Evolutionary conservation across 2,888 invertebrate species (phyloP), one percentile per base, ranked within the genome.

Genomic region (Erebia ligea): DNA sequence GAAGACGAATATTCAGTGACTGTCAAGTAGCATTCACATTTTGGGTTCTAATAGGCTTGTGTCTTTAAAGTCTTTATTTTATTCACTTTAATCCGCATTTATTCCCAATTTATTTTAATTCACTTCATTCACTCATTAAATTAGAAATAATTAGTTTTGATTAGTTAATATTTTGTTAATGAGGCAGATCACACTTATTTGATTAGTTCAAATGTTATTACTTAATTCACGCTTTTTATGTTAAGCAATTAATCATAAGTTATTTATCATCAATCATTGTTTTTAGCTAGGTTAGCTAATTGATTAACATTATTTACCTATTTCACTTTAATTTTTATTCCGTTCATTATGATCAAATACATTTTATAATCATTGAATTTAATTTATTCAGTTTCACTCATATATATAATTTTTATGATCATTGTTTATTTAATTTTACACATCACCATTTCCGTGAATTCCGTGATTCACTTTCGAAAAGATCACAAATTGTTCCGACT

Each of bases 381-480:
- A 34, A 34, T 34, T 34, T 6, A 34, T 34, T 34, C 6, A 34
- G 34, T 34, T 34, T 34, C 34, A 6, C 6, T 34, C 34, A 34
- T 34, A 34, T 34, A 34, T 34, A 34, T 34, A 34, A 2, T 34
- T 34, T 34, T 34, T 34, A 34, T 34, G 34, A 57, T 58, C n/a
- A 34, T 58, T 15, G 6, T 58, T 54, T 63, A 68, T 71, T 73
- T 69, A 66, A 71, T 71, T 71, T 73, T 68, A 68, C 62, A 69
- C 71, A 73, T 71, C 66, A 61, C 65, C 34, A 59, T 69, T 57
- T 73, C 68, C 68, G 68, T 68, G 66, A 59, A 67, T 57, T 73
- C 68, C 68, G 68, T 68, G 66, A 59, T 67, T 71, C 73, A 73
- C 73, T 71, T 73, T 73, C 73, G 63, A 62, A 73, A 34, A 63